These are phyloP conservation scores for Nyctalus aviator DNA, from an alignment of 2,797 vertebrate species.

Conservation along the genomic window DNA sequence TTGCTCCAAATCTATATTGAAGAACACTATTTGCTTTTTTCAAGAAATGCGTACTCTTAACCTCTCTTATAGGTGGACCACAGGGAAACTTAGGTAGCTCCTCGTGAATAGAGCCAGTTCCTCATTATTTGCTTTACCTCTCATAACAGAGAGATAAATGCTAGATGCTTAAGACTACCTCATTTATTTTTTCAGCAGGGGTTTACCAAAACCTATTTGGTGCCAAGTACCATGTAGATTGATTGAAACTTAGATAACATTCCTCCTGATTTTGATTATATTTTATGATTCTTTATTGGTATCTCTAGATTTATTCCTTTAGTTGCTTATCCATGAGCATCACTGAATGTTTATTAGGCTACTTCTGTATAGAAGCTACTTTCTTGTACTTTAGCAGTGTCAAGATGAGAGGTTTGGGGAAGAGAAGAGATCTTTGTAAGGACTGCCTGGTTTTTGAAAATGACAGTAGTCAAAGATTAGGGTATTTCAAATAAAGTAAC, in stretches of 20 bases:
- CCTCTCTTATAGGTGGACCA: neutral
- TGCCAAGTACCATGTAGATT: neutral
- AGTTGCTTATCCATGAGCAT: neutral
- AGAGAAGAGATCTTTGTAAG: neutral
- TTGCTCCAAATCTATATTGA: neutral
- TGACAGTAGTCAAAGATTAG: neutral
- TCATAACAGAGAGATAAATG: neutral
- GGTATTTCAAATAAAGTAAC: neutral
- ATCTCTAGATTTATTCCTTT: constrained; percentile 20
- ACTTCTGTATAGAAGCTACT: neutral
- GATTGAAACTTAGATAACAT: neutral
- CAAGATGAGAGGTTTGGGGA: neutral
- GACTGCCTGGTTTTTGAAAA: neutral
- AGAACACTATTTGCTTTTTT: constrained; percentile 13
- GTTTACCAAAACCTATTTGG: neutral
- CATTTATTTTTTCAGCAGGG: neutral
- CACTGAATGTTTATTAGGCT: neutral
- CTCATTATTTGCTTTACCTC: neutral
- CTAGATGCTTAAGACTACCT: neutral
- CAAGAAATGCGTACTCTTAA: neutral
- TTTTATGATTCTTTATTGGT: constrained; percentile 39
- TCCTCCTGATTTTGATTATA: constrained; percentile 21
- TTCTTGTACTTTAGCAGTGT: neutral
- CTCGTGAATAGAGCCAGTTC: neutral
- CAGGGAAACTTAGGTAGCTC: neutral